Evolutionary conservation across 2,797 vertebrate genomes (phyloP), one percentile per base, ranked within the genome.

Genomic region (Pangasius larnaudii): DNA sequence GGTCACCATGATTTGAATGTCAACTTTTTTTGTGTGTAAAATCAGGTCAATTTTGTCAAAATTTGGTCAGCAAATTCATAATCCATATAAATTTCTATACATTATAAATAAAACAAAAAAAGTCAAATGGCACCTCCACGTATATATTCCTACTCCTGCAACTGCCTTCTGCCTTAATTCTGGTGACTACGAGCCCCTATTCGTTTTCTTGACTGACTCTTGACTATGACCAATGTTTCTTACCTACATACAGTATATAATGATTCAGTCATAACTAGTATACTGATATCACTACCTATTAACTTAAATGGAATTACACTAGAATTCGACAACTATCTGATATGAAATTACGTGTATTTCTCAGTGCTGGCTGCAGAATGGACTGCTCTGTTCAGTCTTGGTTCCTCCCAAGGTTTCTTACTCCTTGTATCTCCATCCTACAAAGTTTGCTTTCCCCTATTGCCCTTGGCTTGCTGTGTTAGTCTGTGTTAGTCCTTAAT

Each of bases 11-110:
- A 80, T 24, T 27, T 42, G 56, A 58, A 19, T 53, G 6, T 33
- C 36, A 42, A 42, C 33, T 49, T 53, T 75, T 75, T 46, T 42
- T 33, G 22, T 80, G 53, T 59, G n/a, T 56, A 79, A 79, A 58
- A 33, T 8, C 51, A 58, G 36, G 36, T 39, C 36, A 39, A 39
- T 39, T 39, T 39, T 3, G 33, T 30, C 1, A 4, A 24, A 39
- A 39, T 39, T 39, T 39, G 7, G 33, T 30, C 1, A 4, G 33
- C 72, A 85, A 88, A 85, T 88, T 85, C 82, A 85, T 85, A 78
- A 78, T 85, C 82, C 72, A 84, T 88, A 36, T 85, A 72, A 49
- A 69, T 4, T 71, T 2, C 3, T 51, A 84, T 61, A 77, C 27
- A 16, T 42, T 61, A 24, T 24, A 16, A 81, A 81, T 59, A 61